Conservation (phyloP, 2,113 vertebrate species). For the Atractosteus spatula region DNA sequence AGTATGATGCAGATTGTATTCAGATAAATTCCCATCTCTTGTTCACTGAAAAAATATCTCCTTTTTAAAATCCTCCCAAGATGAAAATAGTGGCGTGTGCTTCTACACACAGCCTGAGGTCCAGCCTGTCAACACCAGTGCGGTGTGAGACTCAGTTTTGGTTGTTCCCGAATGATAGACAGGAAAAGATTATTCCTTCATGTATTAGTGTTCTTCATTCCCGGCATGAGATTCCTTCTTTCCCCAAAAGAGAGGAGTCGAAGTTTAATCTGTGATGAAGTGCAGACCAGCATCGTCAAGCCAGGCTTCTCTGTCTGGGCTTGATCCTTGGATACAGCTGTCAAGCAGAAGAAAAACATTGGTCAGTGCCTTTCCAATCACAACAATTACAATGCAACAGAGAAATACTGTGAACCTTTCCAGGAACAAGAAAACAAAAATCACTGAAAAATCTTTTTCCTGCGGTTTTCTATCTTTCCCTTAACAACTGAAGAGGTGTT, state of each 20-base stretch:
- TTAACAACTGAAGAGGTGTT: neutral
- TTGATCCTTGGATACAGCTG: constrained; percentile 97
- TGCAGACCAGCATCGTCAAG: constrained; percentile 55
- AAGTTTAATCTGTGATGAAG: neutral
- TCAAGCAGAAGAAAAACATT: constrained; percentile 30
- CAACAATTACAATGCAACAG: too few species aligned
- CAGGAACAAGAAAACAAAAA: neutral
- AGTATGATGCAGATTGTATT: neutral
- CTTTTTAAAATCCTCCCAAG: neutral
- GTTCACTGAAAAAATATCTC: neutral
- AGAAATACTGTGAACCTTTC: too few species aligned
- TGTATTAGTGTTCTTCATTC: constrained; percentile 33
- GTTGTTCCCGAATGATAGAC: neutral
- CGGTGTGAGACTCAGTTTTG: neutral
- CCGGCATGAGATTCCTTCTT: constrained; percentile 31
- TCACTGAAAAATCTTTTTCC: neutral
- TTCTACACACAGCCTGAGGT: neutral
- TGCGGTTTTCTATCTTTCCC: neutral
- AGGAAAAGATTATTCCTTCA: constrained; percentile 33
- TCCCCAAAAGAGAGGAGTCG: neutral
- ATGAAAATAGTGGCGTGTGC: neutral
- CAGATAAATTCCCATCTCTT: constrained; percentile 24
- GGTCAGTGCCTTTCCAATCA: too few species aligned
- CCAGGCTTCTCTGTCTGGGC: constrained; percentile 89
- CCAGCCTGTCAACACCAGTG: constrained; percentile 8